Conservation (phyloP, 2,113 vertebrate species). For the Megaleporinus macrocephalus region DNA sequence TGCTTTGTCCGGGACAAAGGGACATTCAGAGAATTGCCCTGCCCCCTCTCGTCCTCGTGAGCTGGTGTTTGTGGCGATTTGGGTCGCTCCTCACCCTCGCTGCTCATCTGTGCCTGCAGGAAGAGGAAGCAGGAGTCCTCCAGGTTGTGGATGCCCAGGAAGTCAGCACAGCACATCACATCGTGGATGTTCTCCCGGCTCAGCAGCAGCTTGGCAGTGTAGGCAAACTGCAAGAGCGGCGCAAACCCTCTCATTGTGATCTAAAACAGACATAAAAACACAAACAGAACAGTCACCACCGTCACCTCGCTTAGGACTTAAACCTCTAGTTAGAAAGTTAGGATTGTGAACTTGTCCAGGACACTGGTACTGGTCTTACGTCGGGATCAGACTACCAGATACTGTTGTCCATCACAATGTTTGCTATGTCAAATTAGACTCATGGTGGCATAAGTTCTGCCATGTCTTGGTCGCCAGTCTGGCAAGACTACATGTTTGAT, state of each 20-base stretch:
- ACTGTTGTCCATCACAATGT: no score
- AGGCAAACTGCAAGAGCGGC: slow-evolving; percentile 94
- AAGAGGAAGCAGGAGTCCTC: slow-evolving; percentile 96
- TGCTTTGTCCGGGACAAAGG: slow-evolving; percentile 77
- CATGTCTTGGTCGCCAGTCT: no score
- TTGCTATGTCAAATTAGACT: no score
- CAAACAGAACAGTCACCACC: not conserved
- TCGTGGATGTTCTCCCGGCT: slow-evolving; percentile 93
- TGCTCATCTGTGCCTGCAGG: slow-evolving; percentile 89
- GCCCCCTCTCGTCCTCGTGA: slow-evolving; percentile 58
- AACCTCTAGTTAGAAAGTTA: not conserved
- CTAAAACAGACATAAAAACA: slow-evolving; percentile 69
- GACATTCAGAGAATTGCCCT: slow-evolving; percentile 64
- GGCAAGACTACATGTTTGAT: no score
- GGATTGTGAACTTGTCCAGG: not conserved
- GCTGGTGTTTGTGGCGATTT: slow-evolving; percentile 76
- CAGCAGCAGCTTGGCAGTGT: slow-evolving; percentile 94
- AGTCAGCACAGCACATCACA: slow-evolving; percentile 91
- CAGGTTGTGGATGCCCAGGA: slow-evolving; percentile 93
- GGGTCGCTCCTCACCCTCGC: slow-evolving; percentile 83
- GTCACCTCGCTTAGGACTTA: not conserved
- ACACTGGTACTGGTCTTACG: no score
- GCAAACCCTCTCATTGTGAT: slow-evolving; percentile 93
- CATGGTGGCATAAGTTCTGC: no score
- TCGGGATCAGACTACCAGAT: no score